Conservation (phyloP, 2,113 vertebrate species). For the Trematomus loennbergii region DNA sequence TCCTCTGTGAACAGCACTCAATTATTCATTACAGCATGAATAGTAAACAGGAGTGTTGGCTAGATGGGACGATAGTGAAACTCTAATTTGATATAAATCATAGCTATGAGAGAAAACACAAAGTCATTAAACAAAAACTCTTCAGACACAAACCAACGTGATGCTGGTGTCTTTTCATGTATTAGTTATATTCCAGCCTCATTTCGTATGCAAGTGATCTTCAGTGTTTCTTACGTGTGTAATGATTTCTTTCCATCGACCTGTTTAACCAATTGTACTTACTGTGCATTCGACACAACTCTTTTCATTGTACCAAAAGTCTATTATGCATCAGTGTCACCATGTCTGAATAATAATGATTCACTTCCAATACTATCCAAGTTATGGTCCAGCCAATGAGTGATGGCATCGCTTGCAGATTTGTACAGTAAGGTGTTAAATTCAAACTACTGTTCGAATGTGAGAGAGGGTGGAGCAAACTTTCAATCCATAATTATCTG, state of each 20-base stretch:
- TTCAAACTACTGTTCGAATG: neutral
- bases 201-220: neutral
- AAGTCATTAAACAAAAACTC: conserved; percentile 16
- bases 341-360: neutral
- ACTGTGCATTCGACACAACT: neutral
- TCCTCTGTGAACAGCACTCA: conserved; percentile 52
- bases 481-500: neutral
- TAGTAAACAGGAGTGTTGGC: conserved; percentile 41
- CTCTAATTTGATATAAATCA: conserved; percentile 30
- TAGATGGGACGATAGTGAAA: conserved; percentile 23
- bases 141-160: conserved; percentile 9
- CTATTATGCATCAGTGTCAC: neutral
- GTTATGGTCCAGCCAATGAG: neutral
- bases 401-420: neutral
- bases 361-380: neutral
- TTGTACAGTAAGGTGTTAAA: neutral
- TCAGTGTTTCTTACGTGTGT: neutral
- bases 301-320: neutral
- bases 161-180: neutral
- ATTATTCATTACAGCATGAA: conserved; percentile 65
- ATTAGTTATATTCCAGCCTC: neutral
- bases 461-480: neutral
- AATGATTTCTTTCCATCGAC: neutral
- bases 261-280: neutral
- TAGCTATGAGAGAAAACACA: conserved; percentile 26